Conservation (phyloP, 2,113 vertebrate species). For the Megaceryle maxima region DNA sequence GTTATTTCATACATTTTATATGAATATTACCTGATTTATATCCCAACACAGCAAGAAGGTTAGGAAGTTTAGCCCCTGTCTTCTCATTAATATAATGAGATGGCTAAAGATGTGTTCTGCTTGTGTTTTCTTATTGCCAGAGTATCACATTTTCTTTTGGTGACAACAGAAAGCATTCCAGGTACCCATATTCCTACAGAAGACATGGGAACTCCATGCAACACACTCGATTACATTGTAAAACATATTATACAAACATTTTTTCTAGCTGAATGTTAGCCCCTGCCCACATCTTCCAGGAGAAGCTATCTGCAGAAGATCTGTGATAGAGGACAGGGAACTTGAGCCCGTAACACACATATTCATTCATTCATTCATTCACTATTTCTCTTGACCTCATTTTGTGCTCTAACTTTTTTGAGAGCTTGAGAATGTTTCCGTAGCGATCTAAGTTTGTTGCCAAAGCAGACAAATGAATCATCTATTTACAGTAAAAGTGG, state of each 20-base stretch:
- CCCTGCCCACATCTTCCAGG: neutral
- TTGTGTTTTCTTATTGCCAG: neutral
- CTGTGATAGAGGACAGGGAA: neutral
- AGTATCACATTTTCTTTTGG: neutral
- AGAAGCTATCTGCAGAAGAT: neutral
- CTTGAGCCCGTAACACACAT: neutral
- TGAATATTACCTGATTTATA: neutral
- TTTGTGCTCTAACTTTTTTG: constrained; percentile 4
- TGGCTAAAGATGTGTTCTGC: neutral
- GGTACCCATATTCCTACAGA: neutral
- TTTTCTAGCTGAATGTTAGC: neutral
- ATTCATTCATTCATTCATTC: neutral
- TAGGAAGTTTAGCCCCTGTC: neutral
- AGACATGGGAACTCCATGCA: neutral
- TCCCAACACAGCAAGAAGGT: neutral
- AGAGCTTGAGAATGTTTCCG: neutral
- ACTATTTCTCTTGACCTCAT: constrained; percentile 11
- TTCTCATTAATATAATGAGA: neutral
- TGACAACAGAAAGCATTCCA: neutral
- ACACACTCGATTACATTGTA: rapidly evolving
- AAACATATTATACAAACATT: neutral
- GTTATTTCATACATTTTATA: neutral
- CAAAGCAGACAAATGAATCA: constrained; percentile 54
- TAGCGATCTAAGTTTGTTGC: constrained; percentile 24
- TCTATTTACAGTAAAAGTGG: neutral